These are phyloP conservation scores for Dreissena polymorpha DNA, from an alignment of 1,140 invertebrate species.

Conservation along the genomic window DNA sequence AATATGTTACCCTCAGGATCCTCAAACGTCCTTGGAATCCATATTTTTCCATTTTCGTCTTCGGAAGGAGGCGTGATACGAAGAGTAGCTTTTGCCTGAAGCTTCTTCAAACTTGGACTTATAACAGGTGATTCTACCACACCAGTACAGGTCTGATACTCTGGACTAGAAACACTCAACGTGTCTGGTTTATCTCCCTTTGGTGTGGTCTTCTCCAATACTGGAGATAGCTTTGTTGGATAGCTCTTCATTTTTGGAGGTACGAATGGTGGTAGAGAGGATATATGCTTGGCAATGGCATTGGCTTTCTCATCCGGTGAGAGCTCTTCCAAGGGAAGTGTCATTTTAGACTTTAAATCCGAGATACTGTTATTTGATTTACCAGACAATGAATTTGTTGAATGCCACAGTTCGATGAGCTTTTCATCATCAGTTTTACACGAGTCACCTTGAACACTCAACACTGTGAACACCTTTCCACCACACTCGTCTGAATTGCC, in stretches of 20 bases:
- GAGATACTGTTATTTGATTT: slow-evolving; percentile 49
- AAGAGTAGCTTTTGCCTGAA: slow-evolving; percentile 63
- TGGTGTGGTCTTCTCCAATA: slow-evolving; percentile 64
- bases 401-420: slow-evolving; percentile 69
- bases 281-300: slow-evolving; percentile 69
- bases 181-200: slow-evolving; percentile 54
- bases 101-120: slow-evolving; percentile 58
- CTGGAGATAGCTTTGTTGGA: slow-evolving; percentile 69
- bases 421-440: slow-evolving; percentile 77
- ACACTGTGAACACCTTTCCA: slow-evolving; percentile 65
- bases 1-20: slow-evolving; percentile 15
- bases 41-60: slow-evolving; percentile 65
- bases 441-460: slow-evolving; percentile 63
- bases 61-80: slow-evolving; percentile 63
- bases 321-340: slow-evolving; percentile 53
- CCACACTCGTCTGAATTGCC: slow-evolving; percentile 42
- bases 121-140: slow-evolving; percentile 26
- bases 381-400: slow-evolving; percentile 40
- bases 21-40: slow-evolving; percentile 63
- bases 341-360: slow-evolving; percentile 54
- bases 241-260: slow-evolving; percentile 73
- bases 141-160: not conserved
- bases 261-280: slow-evolving; percentile 70
- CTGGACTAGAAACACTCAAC: not conserved
- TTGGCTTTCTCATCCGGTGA: slow-evolving; percentile 69